A percentile compares a stretch with the other conserved stretches of the same genome.
Evolutionary conservation across 2,888 invertebrate genomes (phyloP).

Genomic region (Harpalus rufipes): DNA sequence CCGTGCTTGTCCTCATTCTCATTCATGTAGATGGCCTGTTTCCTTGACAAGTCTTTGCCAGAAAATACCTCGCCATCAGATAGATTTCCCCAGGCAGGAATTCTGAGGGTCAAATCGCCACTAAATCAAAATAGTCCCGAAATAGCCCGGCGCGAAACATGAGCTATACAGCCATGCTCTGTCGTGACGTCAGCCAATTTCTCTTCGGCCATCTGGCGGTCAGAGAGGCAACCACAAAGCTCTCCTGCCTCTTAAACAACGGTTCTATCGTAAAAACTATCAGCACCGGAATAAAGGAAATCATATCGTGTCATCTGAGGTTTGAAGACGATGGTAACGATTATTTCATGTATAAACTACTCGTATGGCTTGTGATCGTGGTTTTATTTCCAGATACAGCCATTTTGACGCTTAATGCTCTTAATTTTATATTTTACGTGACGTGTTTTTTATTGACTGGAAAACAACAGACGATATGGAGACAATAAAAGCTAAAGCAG

Average conservation of each 20-base stretch:
- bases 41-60: conserved; percentile 2
- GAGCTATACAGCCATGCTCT: not conserved
- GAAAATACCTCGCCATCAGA: conserved; percentile 30
- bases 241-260: conserved; percentile 44
- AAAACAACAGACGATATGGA: not conserved
- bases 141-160: conserved; percentile 30
- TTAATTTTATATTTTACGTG: conserved; percentile 42
- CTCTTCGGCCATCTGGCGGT: conserved; percentile 48
- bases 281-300: conserved; percentile 57
- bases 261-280: conserved; percentile 55
- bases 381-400: conserved; percentile 18
- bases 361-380: conserved; percentile 19
- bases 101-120: conserved; percentile 16
- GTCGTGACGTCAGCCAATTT: conserved; percentile 52
- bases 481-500: conserved; percentile 22
- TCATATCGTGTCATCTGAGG: conserved; percentile 45
- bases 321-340: conserved; percentile 4
- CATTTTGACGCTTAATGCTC: conserved; percentile 6
- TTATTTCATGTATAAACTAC: conserved; percentile 32
- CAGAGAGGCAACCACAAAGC: conserved; percentile 53
- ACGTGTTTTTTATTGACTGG: conserved; percentile 8
- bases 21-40: not conserved
- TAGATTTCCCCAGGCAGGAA: conserved; percentile 45
- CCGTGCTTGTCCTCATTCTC: not conserved
- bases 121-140: conserved; percentile 44